A percentile compares a stretch with the other conserved stretches of the same genome.
These are phyloP conservation scores for Temnothorax ravouxi DNA, from an alignment of 2,888 invertebrate genomes.

Conservation along the genomic window DNA sequence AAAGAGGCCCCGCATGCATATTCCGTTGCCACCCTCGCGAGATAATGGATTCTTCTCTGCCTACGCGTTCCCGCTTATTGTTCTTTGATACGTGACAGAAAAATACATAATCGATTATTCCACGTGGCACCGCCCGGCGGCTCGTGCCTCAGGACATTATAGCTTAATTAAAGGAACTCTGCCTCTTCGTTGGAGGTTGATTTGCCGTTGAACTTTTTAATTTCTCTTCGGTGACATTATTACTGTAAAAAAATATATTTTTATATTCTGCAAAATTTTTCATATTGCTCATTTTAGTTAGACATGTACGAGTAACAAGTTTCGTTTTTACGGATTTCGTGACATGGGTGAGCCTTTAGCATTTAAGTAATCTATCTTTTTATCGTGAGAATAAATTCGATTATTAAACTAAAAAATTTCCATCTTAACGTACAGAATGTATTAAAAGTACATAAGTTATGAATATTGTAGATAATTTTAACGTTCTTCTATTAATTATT, in stretches of 20 bases:
- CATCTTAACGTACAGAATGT: neutral
- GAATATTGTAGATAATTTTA: neutral
- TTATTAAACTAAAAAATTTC: neutral
- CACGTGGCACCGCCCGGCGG: conserved; percentile 48
- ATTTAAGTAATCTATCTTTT: neutral
- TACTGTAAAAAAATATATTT: neutral
- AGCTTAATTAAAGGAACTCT: neutral
- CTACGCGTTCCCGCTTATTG: conserved; percentile 74
- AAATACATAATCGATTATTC: conserved; percentile 71
- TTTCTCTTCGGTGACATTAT: neutral
- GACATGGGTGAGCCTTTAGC: neutral
- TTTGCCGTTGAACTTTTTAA: neutral
- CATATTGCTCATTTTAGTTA: neutral
- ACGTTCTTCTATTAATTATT: neutral
- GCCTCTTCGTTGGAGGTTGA: neutral
- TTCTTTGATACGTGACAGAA: conserved; percentile 73
- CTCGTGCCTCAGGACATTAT: neutral
- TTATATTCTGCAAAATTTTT: conserved; percentile 1
- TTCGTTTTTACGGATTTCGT: neutral
- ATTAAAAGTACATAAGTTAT: neutral
- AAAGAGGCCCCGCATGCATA: conserved; percentile 20
- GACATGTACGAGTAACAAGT: neutral
- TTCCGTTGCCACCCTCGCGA: conserved; percentile 70
- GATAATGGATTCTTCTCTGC: conserved; percentile 70
- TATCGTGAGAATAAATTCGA: neutral